These are phyloP conservation scores for Palaemon carinicauda DNA, from an alignment of 1,140 invertebrate genomes.

Conservation along the genomic window DNA sequence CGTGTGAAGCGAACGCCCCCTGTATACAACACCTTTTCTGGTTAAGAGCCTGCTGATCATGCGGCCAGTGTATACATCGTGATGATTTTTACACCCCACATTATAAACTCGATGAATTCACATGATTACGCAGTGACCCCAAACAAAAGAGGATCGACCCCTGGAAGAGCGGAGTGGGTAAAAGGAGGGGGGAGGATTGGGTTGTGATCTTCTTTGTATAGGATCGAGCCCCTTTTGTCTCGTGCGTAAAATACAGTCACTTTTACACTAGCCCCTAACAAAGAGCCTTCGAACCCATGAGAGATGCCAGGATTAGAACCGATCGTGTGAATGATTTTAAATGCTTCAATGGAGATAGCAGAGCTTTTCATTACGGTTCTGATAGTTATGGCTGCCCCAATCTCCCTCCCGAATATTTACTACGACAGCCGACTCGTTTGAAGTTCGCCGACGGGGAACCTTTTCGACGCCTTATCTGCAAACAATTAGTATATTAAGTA, in stretches of 20 bases:
- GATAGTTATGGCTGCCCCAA: slow-evolving; percentile 11
- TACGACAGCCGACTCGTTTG: neutral
- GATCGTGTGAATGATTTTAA: slow-evolving; percentile 42
- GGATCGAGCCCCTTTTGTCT: slow-evolving; percentile 34
- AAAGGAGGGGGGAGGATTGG: neutral
- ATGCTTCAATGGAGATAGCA: slow-evolving; percentile 6
- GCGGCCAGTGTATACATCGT: neutral
- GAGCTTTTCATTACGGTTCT: neutral
- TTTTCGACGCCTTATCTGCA: neutral
- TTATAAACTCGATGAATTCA: slow-evolving; percentile 33
- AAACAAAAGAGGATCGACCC: slow-evolving; percentile 34
- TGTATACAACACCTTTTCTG: neutral
- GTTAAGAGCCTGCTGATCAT: neutral
- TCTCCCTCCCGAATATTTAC: neutral
- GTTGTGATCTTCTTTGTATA: neutral
- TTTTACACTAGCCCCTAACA: slow-evolving; percentile 20
- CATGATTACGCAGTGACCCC: slow-evolving; percentile 34
- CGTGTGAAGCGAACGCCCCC: neutral
- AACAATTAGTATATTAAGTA: neutral
- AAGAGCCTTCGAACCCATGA: slow-evolving; percentile 2
- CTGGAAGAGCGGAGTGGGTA: neutral
- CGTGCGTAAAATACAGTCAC: slow-evolving; percentile 27
- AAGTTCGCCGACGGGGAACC: neutral
- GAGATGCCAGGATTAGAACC: slow-evolving; percentile 9
- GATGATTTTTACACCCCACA: neutral